Evolutionary conservation across 2,113 vertebrate genomes (phyloP).

Genomic region (Triplophysa rosa): DNA sequence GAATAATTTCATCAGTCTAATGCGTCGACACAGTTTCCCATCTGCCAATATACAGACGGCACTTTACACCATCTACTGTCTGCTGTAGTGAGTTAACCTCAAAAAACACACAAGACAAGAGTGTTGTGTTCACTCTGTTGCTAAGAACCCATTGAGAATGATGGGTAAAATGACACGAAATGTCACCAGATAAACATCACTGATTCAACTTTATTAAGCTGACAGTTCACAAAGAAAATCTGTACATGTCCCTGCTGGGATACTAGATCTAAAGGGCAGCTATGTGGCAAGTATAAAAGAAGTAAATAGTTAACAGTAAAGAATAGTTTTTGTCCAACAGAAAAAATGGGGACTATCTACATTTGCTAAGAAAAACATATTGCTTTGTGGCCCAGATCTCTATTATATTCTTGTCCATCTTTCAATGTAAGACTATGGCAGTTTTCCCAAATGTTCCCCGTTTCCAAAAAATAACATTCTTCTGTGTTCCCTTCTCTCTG

Average conservation of each 20-base stretch:
- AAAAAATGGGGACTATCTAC: too few relatives aligned
- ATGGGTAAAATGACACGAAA: background rate
- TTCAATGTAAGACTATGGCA: too few relatives aligned
- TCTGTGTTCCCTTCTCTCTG: too few relatives aligned
- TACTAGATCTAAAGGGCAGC: background rate
- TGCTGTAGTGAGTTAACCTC: slow-evolving; percentile 41
- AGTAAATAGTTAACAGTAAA: too few relatives aligned
- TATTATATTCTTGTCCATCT: too few relatives aligned
- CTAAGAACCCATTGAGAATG: background rate
- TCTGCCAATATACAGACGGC: slow-evolving; percentile 3
- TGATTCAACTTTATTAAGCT: background rate
- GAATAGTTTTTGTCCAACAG: too few relatives aligned
- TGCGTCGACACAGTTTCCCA: slow-evolving; percentile 7
- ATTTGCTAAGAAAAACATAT: too few relatives aligned
- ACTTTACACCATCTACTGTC: slow-evolving; percentile 19
- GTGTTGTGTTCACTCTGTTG: too few relatives aligned
- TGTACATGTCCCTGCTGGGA: background rate
- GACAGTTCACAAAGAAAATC: background rate
- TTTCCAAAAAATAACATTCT: too few relatives aligned
- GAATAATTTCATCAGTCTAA: slow-evolving; percentile 22
- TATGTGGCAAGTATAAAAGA: too few relatives aligned
- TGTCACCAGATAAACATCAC: background rate
- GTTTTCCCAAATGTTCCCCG: too few relatives aligned
- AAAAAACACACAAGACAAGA: slow-evolving; percentile 16
- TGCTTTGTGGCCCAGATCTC: too few relatives aligned